Base-by-base conservation (phyloP, 2,888 invertebrate species). In the Colletes collaris region DNA sequence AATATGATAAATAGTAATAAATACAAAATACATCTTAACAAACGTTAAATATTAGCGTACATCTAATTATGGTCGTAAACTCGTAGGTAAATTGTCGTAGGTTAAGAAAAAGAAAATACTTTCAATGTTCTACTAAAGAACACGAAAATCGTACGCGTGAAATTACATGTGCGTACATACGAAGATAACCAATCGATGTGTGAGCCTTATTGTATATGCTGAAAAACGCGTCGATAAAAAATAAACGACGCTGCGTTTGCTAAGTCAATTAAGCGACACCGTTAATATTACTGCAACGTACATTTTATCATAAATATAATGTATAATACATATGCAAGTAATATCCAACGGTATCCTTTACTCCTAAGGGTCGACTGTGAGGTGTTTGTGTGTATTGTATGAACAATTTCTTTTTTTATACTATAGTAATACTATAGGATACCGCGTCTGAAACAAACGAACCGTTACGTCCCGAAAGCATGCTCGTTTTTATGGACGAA, bases 1-100 rank as follows among this genome's bases (percentile, higher is more conserved):
- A 74, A 49, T 71, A 67, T 56, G 81, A 82, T 82, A 82, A 78
- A 81, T 81, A 81, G 52, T 72, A 79, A 81, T 79, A 82, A 82
- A 82, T 82, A 82, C 52, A 82, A 78, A 68, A 74, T 68, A 56
- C 69, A 64, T 65, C 74, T 79, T 79, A 80, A 80, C 65, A 76
- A 80, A 81, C 71, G 71, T 81, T 67, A 70, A 56, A 76, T 64
- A 68, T 81, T 71, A 81, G 70, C 50, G 53, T 67, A 80, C 37
- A 79, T 70, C 62, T 67, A 64, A 63, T 64, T 58, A 59, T 69
- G 55, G 53, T 73, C 69, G 65, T 53, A 73, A 78, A 69, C 2
- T 60, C 55, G 55, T 79, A 16, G 27, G 71, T 62, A 71, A 55
- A 56, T 76, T 40, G 46, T 67, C 40, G 49, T 37, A 64, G n/a